phyloP scores from a whole-genome alignment of 2,888 invertebrate genomes.

The Caenorhabditis panamensis region DNA sequence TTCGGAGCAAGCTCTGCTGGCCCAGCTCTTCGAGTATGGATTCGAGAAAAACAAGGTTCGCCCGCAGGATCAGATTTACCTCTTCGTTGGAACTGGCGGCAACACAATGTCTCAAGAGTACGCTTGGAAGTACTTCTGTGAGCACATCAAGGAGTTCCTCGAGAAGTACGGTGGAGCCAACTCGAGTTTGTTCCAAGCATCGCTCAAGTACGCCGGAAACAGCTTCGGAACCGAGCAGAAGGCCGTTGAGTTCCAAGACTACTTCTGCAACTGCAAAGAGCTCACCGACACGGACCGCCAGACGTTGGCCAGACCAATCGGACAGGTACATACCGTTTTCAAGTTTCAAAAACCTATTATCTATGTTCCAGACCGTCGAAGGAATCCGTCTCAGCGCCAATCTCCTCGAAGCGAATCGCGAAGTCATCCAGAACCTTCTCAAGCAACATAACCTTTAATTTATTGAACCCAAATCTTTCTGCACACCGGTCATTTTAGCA shows the following conservation, averaged over 20 bases:
- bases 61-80: constrained; percentile 72
- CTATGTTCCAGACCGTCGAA: constrained; percentile 67
- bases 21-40: constrained; percentile 74
- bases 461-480: constrained; percentile 2
- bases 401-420: constrained; percentile 63
- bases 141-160: constrained; percentile 71
- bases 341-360: constrained; percentile 15
- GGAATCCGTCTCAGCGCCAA: constrained; percentile 65
- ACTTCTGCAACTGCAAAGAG: constrained; percentile 49
- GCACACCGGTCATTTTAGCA: constrained; percentile 25
- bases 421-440: constrained; percentile 63
- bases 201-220: constrained; percentile 56
- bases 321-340: constrained; percentile 64
- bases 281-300: constrained; percentile 54
- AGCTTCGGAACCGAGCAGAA: constrained; percentile 35
- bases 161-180: constrained; percentile 76
- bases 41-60: constrained; percentile 76
- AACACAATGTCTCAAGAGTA: constrained; percentile 70
- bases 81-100: constrained; percentile 66
- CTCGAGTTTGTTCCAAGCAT: constrained; percentile 74
- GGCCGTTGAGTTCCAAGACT: constrained; percentile 53
- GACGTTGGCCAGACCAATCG: constrained; percentile 75
- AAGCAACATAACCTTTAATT: constrained; percentile 50
- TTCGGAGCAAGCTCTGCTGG: constrained; percentile 57
- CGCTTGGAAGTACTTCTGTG: constrained; percentile 76